These are phyloP conservation scores for Gastracanthus pulcherrimus DNA, from an alignment of 2,888 invertebrate genomes.

Conservation along the genomic window DNA sequence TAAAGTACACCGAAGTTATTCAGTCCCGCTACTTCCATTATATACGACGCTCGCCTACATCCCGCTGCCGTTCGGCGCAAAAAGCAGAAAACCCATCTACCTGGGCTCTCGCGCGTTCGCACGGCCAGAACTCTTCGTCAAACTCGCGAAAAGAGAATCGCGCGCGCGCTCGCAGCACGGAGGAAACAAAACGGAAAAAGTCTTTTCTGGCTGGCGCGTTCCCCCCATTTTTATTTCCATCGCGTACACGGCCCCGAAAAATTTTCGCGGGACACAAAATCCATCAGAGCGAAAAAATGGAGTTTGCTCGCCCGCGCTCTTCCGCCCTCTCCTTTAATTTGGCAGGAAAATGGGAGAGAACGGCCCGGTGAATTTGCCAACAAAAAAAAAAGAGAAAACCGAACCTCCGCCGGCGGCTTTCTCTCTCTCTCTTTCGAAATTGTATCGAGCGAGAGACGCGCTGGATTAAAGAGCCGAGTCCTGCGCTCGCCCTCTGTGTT, in stretches of 20 bases:
- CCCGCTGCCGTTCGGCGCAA: not conserved
- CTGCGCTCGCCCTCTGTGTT: not conserved
- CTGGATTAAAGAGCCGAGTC: constrained; percentile 33
- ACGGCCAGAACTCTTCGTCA: not conserved
- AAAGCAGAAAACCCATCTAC: not conserved
- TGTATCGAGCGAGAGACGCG: constrained; percentile 12
- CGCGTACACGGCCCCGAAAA: constrained; percentile 8
- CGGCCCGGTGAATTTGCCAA: not conserved
- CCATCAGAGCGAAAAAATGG: constrained; percentile 35
- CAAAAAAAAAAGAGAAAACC: too few species aligned
- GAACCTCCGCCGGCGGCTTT: too few species aligned
- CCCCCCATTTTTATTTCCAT: constrained; percentile 38
- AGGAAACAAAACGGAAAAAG: not conserved
- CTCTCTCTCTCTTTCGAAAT: not conserved
- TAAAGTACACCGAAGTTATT: constrained; percentile 35
- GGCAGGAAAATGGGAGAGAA: not conserved
- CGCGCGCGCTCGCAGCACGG: not conserved
- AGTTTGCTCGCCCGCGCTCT: constrained; percentile 24
- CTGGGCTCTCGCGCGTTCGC: not conserved
- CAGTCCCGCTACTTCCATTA: not conserved
- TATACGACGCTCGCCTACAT: not conserved
- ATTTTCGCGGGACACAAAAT: constrained; percentile 39
- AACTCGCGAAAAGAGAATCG: not conserved
- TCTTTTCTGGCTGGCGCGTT: not conserved
- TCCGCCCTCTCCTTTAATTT: constrained; percentile 19